Base-by-base conservation (phyloP, 1,140 invertebrate genomes). In the Hyles vespertilio region DNA sequence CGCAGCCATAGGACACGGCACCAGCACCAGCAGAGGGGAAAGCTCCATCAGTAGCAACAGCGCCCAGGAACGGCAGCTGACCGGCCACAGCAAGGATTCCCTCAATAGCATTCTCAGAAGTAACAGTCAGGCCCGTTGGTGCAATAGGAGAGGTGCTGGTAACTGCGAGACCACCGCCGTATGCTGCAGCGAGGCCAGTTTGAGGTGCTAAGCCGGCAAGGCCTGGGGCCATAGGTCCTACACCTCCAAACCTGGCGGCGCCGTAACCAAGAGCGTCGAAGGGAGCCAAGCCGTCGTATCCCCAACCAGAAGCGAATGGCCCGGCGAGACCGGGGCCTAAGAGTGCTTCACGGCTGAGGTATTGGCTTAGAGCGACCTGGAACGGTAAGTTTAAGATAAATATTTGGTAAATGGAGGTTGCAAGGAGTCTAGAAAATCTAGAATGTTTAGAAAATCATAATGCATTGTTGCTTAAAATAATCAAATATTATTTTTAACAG, bases 51-150 rank as follows among this genome's bases (percentile, higher is more conserved):
- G 62, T 56, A 8, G 57, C 53, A 11, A 67, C 65, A n/a, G 65
- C 59, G 3, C 58, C 59, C 22, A 64, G 43, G 59, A 64, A 63
- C 5, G 78, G 75, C 45, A 81, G 47, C 2, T 59, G 51, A 6
- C 78, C 78, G 33, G 32, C 22, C 0, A 81, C 70, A 2, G 53
- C 44, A 0, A 81, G 22, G 6, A 56, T 53, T 5, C 76, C 77
- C 45, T 69, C 63, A 32, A 73, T 70, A 0, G 22, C 59, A 6
- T 76, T 70, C 10, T 76, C 69, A 5, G 76, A 76, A 1, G 53
- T 50, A 0, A 79, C 52, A 3, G 63, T 46, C 22, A 79, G 45
- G 1, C 71, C 71, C 32, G 55, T 65, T 0, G 74, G 69, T n/a
- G 63, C 55, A 33, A 73, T 67, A 5, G 65, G 68, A 8, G 63